Conservation (phyloP, 2,113 vertebrate species). For the Gasterosteus nipponicus region DNA sequence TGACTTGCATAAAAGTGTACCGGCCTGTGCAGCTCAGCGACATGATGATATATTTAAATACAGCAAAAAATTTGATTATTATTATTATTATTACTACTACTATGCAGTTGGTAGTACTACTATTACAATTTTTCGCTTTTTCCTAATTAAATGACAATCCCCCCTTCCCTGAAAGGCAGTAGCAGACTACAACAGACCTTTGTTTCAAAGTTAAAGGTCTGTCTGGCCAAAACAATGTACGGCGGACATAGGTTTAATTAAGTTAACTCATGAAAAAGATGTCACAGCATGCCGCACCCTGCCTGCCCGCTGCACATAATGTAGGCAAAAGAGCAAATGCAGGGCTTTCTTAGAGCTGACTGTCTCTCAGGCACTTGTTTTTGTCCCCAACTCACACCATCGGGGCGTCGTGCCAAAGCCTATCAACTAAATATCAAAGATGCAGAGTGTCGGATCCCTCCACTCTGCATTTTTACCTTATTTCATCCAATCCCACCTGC, state of each 20-base stretch:
- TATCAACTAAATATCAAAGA: slow-evolving; percentile 89
- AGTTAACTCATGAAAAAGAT: slow-evolving; percentile 81
- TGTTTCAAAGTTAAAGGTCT: slow-evolving; percentile 51
- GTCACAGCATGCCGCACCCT: slow-evolving; percentile 77
- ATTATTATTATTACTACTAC: background rate
- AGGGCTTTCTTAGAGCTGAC: slow-evolving; percentile 60
- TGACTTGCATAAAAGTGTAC: slow-evolving; percentile 34
- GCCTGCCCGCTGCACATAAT: slow-evolving; percentile 66
- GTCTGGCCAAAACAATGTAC: slow-evolving; percentile 61
- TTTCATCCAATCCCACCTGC: slow-evolving; percentile 90
- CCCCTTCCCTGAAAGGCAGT: background rate
- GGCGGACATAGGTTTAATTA: slow-evolving; percentile 81
- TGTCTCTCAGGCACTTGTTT: slow-evolving; percentile 69
- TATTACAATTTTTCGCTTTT: background rate
- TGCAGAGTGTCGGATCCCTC: slow-evolving; percentile 84
- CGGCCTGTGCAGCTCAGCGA: slow-evolving; percentile 37
- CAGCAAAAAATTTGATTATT: background rate
- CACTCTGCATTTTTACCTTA: slow-evolving; percentile 88
- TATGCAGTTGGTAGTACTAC: background rate
- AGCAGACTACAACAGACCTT: slow-evolving; percentile 14
- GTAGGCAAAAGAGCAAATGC: slow-evolving; percentile 64
- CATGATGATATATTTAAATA: slow-evolving; percentile 21
- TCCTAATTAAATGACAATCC: background rate
- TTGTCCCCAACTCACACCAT: slow-evolving; percentile 71
- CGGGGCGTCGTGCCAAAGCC: slow-evolving; percentile 77